Conservation (phyloP, 2,113 vertebrate genomes). For the Lagopus leucura region DNA sequence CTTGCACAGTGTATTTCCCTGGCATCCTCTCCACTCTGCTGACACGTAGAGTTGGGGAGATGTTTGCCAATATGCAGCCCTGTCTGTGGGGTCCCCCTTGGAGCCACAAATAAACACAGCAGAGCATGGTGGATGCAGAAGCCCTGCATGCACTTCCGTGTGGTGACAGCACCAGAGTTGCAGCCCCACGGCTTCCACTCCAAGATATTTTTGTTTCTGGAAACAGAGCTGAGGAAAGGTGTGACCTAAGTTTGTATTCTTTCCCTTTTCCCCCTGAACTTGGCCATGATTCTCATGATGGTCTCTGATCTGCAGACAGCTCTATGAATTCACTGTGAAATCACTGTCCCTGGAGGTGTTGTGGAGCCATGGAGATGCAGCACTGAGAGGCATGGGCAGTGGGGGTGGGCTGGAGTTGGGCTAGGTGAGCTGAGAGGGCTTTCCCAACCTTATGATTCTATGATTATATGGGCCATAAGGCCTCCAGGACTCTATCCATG, state of each 20-base stretch:
- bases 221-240: slow-evolving; percentile 25
- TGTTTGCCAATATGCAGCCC: not conserved
- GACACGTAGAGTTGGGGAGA: slow-evolving; percentile 1
- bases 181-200: not conserved
- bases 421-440: no score
- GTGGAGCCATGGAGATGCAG: no score
- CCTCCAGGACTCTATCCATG: no score
- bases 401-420: no score
- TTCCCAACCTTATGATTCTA: no score
- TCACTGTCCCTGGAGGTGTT: no score
- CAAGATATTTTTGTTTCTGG: slow-evolving; percentile 41
- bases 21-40: not conserved
- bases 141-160: not conserved
- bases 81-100: not conserved
- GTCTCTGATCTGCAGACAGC: not conserved
- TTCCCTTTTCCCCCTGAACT: not conserved
- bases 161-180: rapidly evolving
- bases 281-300: rapidly evolving
- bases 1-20: not conserved
- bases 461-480: no score
- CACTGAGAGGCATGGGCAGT: no score
- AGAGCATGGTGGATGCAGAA: rapidly evolving
- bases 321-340: not conserved
- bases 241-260: not conserved
- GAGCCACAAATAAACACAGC: not conserved